Base-by-base conservation (phyloP, 2,888 invertebrate genomes). In the Anorthoa munda region DNA sequence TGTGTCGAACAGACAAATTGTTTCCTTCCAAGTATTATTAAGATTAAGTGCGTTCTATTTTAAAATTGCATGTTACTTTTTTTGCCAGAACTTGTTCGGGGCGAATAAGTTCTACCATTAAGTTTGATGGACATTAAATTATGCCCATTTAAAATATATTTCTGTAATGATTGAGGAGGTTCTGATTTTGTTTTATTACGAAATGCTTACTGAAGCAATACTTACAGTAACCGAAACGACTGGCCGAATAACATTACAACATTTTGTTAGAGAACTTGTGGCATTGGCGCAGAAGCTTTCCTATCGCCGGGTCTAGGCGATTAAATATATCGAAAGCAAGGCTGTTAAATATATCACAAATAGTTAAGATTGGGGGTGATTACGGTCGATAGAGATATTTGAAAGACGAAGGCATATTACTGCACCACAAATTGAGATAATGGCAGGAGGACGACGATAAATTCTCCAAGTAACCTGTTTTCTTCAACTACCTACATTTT, bases 1-100 rank as follows among this genome's bases (percentile, higher is more conserved):
- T 48, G 61, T 18, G 48, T 69, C 58, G 53, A 72, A 58, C 45
- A 39, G 50, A 77, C 21, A 69, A 77, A 64, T 50, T 48, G 21
- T 61, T 81, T 53, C 56, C 39, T 59, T 56, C 15, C 46, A n/a
- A 65, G 45, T 58, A 23, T 65, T 26, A 64, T 75, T 46, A 51
- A 60, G 39, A 51, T 46, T 69, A 45, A 68, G 18, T 65, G 46
- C n/a, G 2, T 45, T 67, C 13, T 64, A 23, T 61, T 67, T 60
- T 56, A 67, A 56, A 56, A n/a, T 53, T 31, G 26, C n/a, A 65
- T 45, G 55, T 31, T 61, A 26, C 26, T 63, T 63, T 58, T 58
- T 26, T 53, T 26, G 56, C 23, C 7, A 71, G 23, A 23, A 18
- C 5, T 64, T 13, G 53, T 60, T 53, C n/a, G 55, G 39, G 56